phyloP scores from a whole-genome alignment of 2,113 vertebrate genomes.

The Phoenicopterus ruber region DNA sequence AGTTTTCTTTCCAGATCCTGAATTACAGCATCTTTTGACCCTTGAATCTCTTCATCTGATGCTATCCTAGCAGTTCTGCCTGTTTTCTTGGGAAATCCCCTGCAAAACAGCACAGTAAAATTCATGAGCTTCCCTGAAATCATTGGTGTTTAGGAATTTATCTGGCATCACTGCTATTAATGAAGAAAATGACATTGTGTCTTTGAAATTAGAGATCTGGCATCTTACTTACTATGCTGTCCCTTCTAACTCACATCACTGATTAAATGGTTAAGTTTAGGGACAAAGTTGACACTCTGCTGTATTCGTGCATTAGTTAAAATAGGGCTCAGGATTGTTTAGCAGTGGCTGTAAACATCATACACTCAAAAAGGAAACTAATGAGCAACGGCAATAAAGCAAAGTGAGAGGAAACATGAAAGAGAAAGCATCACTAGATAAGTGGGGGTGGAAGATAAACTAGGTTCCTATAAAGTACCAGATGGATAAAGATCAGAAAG shows the following conservation, averaged over 20 bases:
- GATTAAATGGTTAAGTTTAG: background rate
- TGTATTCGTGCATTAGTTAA: background rate
- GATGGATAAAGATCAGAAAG: background rate
- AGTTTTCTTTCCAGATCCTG: slow-evolving; percentile 97
- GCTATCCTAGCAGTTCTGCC: slow-evolving; percentile 81
- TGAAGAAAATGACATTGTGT: background rate
- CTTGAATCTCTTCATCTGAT: slow-evolving; percentile 96
- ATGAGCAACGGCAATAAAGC: background rate
- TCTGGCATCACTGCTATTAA: background rate
- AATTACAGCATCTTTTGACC: slow-evolving; percentile 95
- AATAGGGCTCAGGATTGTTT: background rate
- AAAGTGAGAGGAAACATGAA: background rate
- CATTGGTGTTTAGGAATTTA: background rate
- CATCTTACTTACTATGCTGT: background rate
- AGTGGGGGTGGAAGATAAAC: background rate
- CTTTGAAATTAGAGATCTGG: background rate
- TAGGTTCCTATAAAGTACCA: background rate
- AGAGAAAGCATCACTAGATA: background rate
- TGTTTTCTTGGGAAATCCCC: slow-evolving; percentile 88
- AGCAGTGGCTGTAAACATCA: background rate
- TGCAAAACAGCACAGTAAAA: slow-evolving; percentile 56
- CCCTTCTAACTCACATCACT: background rate
- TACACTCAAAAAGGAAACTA: background rate
- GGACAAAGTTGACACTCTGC: background rate
- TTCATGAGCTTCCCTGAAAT: background rate